Evolutionary conservation across 2,797 vertebrate species (phyloP).

Genomic region (Silurus lanzhouensis): DNA sequence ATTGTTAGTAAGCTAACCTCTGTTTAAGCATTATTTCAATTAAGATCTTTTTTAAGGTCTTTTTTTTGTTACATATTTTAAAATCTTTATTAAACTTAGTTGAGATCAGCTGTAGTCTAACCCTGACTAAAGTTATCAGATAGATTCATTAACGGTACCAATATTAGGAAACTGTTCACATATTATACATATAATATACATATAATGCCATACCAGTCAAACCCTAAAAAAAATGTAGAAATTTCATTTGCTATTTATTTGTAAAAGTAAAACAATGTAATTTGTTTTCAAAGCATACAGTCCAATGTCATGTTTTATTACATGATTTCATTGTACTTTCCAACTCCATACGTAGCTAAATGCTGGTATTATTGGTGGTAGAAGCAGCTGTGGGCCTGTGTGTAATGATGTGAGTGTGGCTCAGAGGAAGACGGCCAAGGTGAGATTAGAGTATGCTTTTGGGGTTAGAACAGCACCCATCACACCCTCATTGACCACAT

Average conservation of each 20-base stretch:
- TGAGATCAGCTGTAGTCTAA: neutral
- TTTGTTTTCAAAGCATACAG: neutral
- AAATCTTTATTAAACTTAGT: neutral
- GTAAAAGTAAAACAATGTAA: neutral
- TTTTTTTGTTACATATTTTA: neutral
- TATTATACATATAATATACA: no score
- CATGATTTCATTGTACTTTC: neutral
- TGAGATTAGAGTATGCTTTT: slow-evolving; percentile 76
- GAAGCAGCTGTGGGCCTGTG: slow-evolving; percentile 51
- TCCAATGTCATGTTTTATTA: neutral
- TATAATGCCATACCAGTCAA: neutral
- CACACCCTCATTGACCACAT: slow-evolving; percentile 62
- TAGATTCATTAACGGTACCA: neutral
- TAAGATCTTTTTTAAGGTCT: neutral
- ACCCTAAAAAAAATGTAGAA: neutral
- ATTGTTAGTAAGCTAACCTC: neutral
- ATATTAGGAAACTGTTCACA: neutral
- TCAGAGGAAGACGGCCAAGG: slow-evolving; percentile 67
- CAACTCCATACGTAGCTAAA: neutral
- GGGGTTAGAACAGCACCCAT: slow-evolving; percentile 78
- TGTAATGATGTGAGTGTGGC: slow-evolving; percentile 59
- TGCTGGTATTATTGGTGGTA: neutral
- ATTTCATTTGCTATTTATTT: neutral
- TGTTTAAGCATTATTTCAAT: neutral
- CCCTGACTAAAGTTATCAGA: neutral